Evolutionary conservation across 2,113 vertebrate genomes (phyloP).

Genomic region (Uropsilus gracilis): DNA sequence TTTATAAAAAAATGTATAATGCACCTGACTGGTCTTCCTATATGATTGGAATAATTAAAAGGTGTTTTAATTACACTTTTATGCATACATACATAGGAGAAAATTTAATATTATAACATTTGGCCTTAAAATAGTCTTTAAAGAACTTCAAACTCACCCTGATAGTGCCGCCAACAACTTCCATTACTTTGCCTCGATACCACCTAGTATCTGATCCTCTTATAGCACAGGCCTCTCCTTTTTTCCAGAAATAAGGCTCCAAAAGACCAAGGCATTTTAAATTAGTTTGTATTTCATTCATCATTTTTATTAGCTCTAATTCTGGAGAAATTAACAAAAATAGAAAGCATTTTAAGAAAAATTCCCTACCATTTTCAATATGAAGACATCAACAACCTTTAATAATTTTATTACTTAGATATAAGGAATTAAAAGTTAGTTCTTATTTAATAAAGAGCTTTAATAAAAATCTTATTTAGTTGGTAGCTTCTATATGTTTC

Average conservation of each 20-base stretch:
- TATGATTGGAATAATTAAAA: not conserved
- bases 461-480: constrained; percentile 39
- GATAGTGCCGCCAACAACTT: constrained; percentile 85
- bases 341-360: constrained; percentile 62
- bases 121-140: not conserved
- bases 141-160: constrained; percentile 83
- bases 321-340: constrained; percentile 83
- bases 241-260: constrained; percentile 93
- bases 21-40: not conserved
- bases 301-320: constrained; percentile 85
- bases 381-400: constrained; percentile 39
- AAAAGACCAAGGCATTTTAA: constrained; percentile 90
- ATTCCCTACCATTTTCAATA: constrained; percentile 24
- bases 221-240: constrained; percentile 91
- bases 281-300: constrained; percentile 87
- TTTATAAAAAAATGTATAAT: constrained; percentile 37
- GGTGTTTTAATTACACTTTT: constrained; percentile 28
- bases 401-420: not conserved
- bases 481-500: constrained; percentile 20
- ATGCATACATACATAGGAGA: not conserved
- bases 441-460: not conserved
- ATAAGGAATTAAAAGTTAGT: constrained; percentile 30
- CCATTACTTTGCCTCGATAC: constrained; percentile 92
- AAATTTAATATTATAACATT: not conserved
- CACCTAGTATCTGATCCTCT: constrained; percentile 93